Base-by-base conservation (phyloP, 1,140 invertebrate genomes). In the Drosophila virilis region DNA sequence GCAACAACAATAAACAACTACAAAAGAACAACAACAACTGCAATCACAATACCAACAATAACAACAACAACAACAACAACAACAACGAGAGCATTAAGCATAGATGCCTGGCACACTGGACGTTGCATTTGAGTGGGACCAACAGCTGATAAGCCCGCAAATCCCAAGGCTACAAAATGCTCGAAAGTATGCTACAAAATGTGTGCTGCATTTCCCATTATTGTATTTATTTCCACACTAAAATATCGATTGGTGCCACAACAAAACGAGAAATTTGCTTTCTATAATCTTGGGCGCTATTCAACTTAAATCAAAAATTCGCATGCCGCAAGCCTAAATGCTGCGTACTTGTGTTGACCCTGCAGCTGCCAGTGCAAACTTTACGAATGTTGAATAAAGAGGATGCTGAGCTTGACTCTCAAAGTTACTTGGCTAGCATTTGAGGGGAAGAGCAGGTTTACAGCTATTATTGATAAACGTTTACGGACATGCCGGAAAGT, bases 11-110 rank as follows among this genome's bases (percentile, higher is more conserved):
- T 28, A 28, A 28, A 28, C 22, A 28, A 28, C 22, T 28, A 28
- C 22, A 28, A 28, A 28, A 28, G 22, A 35, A 52, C 28, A 64
- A 28, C 15, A 60, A 50, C 45, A 54, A 54, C 9, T 0, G 10
- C 51, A 54, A 12, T 8, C 7, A 32, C 8, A 60, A 46, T 2
- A 17, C 6, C 28, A 37, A 35, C 9, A 46, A 33, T 32, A 10
- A 15, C 10, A 43, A 52, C 28, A 54, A 12, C 2, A 6, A 32
- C 8, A 60, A 46, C 8, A 17, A 10, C 28, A 37, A 35, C 9
- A 46, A 15, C 43, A 10, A 15, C 10, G 37, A 46, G 7, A 60
- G n/a, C 58, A 60, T 46, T 60, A 48, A 60, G 43, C 43, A 48
- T 22, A 48, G 33, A 60, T 58, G 40, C 55, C 28, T 5, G 12